Percentiles rank a stretch among this genome's conserved stretches.
phyloP scores from a whole-genome alignment of 2,113 vertebrate species.

The Acinonyx jubatus region DNA sequence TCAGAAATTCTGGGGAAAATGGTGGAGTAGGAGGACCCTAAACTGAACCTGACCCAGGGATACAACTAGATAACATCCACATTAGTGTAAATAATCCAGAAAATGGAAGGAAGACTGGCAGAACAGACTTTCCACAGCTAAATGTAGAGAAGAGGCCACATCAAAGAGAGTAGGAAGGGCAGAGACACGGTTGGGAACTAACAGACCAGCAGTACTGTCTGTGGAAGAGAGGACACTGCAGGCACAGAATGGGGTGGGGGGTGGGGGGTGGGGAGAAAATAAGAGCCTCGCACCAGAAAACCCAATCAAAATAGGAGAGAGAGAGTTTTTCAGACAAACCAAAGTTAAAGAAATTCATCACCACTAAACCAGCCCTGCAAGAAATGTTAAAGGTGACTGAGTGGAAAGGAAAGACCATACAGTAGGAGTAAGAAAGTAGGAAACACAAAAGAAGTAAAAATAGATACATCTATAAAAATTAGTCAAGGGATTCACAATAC shows the following conservation, averaged over 20 bases:
- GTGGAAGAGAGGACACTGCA: not conserved
- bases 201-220: not conserved
- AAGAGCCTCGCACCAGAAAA: not conserved
- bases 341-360: not conserved
- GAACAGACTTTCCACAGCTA: not conserved
- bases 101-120: not conserved
- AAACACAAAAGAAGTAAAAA: no score
- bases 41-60: not conserved
- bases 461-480: not conserved
- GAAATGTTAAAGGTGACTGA: not conserved
- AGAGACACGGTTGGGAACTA: not conserved
- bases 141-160: not conserved
- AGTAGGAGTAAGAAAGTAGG: not conserved
- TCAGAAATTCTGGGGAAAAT: not conserved
- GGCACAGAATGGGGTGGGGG: not conserved
- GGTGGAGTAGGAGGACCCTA: not conserved
- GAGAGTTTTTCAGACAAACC: not conserved
- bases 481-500: not conserved
- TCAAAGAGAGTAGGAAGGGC: not conserved
- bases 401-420: not conserved
- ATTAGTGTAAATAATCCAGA: not conserved
- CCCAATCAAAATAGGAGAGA: not conserved
- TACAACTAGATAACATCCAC: not conserved
- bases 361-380: not conserved
- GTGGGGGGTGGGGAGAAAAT: not conserved